Evolutionary conservation across 92 coral and sea anemone species (phyloP), one percentile per base, ranked within the genome.

Genomic region (Epizoanthus rinbou): DNA sequence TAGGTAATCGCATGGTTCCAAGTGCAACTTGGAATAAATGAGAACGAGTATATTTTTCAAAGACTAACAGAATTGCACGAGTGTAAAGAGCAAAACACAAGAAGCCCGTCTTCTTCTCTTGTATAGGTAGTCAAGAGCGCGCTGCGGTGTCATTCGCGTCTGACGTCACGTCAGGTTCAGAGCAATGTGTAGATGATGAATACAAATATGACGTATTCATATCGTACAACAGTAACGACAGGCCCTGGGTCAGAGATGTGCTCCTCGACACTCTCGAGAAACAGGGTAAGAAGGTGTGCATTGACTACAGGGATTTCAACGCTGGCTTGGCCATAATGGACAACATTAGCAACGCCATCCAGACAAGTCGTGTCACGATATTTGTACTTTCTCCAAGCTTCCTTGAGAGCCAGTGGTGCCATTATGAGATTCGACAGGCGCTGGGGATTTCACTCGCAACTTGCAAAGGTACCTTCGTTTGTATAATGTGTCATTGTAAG

Each of bases 211-310:
- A 76, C n/a, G 89, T 71, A 25, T 86, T 86, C 70, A 80, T 86
- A 57, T 86, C 89, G 37, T 86, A 86, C 89, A 79, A 83, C 69
- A 79, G 75, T 25, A 39, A 74, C 65, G 89, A 86, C 52, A 70
- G 85, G 41, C 89, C 89, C 47, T 86, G 89, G 89, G 89, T 86
- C 72, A 70, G 82, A 71, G 89, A 86, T 69, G 85, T 86, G 8
- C 80, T 86, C 19, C 69, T 86, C 39, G 43, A 37, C 22, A 57
- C 50, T 31, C 89, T 86, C 6, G 89, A 86, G 54, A 7, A 60
- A 69, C 45, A 53, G 65, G 80, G 80, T 19, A 68, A 68, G 80
- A 79, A 57, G 57, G 85, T 79, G 10, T 86, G 89, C 35, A 50
- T 86, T 22, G 89, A 86, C 73, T 79, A 69, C 71, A 75, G 85